Evolutionary conservation across 2,797 vertebrate species (phyloP), one percentile per base, ranked within the genome.

Genomic region (Alca torda): DNA sequence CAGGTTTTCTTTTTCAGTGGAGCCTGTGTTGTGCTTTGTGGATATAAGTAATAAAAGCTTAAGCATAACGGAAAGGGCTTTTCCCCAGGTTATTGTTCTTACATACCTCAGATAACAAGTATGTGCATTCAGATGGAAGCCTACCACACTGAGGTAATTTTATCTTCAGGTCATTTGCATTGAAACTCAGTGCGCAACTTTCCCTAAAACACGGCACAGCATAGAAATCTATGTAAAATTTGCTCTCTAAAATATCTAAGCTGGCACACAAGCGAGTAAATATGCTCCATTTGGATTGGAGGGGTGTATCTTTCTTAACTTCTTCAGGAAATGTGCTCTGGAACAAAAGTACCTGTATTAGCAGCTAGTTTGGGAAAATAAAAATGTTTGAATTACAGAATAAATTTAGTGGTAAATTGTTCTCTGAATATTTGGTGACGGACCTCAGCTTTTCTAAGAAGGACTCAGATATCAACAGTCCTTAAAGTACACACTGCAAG

Each of bases 1-100:
- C 70, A 88, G 73, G 73, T 83, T 94, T 92, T 79, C 68, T 92
- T 80, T 94, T 68, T 61, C 69, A 88, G 33, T 93, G 83, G 54
- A 81, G 61, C 21, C 35, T 89, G 15, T 75, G 41, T 84, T 87
- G 57, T 81, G 73, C 74, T 93, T 81, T 86, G 30, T 51, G 43
- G 61, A 13, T 69, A 12, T 56, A 67, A 90, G 37, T 39, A 85
- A 35, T 69, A 76, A 94, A 85, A 83, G 50, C 53, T 70, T 89
- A 82, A 84, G 65, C 46, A 65, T 76, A 92, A 89, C 75, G 37
- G 81, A 94, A 93, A 88, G 63, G 73, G 82, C 60, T 80, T 89
- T 93, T 77, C 84, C 72, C 51, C 63, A 70, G 73, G n/a, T 89
- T 87, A 35, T 45, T 86, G 18, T 92, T 93, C 76, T 97, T 76